phyloP scores from a whole-genome alignment of 2,113 vertebrate genomes.

The Elephas maximus region DNA sequence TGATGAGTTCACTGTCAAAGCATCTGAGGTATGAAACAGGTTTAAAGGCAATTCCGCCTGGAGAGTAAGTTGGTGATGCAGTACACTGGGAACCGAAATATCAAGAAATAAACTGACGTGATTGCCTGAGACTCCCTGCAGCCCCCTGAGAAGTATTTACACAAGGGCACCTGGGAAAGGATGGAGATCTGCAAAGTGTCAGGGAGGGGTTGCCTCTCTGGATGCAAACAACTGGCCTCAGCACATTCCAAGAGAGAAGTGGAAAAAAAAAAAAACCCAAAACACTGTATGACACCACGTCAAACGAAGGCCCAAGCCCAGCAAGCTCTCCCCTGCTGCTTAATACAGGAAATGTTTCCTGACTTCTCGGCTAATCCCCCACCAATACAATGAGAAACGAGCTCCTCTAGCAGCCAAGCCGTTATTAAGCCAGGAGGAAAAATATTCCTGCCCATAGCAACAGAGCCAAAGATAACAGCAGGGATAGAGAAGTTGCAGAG shows the following conservation, averaged over 20 bases:
- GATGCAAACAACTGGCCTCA: slow-evolving; percentile 76
- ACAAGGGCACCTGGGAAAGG: slow-evolving; percentile 70
- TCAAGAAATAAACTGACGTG: not conserved
- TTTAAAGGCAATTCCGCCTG: not conserved
- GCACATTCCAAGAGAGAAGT: slow-evolving; percentile 84
- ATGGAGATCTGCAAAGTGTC: slow-evolving; percentile 70
- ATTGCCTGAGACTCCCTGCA: not conserved
- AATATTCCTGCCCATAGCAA: slow-evolving; percentile 84
- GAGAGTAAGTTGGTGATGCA: not conserved
- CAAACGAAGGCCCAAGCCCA: slow-evolving; percentile 86
- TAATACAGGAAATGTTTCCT: slow-evolving; percentile 89
- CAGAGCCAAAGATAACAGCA: slow-evolving; percentile 89
- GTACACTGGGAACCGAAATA: not conserved
- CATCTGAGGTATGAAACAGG: slow-evolving; percentile 65
- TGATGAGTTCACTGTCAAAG: slow-evolving; percentile 16
- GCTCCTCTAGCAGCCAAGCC: slow-evolving; percentile 84
- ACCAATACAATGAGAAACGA: slow-evolving; percentile 90
- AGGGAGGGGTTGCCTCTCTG: slow-evolving; percentile 78
- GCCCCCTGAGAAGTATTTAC: slow-evolving; percentile 62
- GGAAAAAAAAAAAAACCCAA: not conserved
- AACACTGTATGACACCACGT: slow-evolving; percentile 85
- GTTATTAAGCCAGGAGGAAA: slow-evolving; percentile 89
- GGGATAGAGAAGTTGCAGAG: slow-evolving; percentile 80
- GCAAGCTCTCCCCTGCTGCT: slow-evolving; percentile 87
- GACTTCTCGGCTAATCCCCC: slow-evolving; percentile 88